Conservation (phyloP, 2,113 vertebrate genomes). For the Periophthalmus modestus region DNA sequence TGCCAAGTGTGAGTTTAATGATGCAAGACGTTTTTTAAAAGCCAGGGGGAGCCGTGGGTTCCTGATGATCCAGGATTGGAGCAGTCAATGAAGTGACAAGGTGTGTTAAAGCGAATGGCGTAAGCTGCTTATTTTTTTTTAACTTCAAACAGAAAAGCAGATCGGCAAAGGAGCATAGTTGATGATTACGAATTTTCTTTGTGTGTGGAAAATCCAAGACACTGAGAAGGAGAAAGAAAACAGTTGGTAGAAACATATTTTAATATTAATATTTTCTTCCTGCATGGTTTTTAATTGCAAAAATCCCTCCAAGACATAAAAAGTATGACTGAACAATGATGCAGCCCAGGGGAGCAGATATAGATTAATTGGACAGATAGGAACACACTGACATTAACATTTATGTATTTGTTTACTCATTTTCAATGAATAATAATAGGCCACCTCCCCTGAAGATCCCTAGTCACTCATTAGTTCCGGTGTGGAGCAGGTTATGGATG, state of each 20-base stretch:
- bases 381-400: conserved; percentile 67
- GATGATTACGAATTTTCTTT: conserved; percentile 12
- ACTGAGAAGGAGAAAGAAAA: conserved; percentile 31
- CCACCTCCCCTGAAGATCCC: conserved; percentile 66
- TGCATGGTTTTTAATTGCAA: conserved; percentile 61
- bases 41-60: conserved; percentile 15
- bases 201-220: conserved; percentile 38
- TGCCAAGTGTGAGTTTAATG: conserved; percentile 60
- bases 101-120: conserved; percentile 25
- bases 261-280: conserved; percentile 49
- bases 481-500: conserved; percentile 60
- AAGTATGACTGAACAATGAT: conserved; percentile 65
- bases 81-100: conserved; percentile 16
- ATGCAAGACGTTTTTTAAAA: conserved; percentile 47
- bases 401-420: conserved; percentile 71
- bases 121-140: conserved; percentile 2
- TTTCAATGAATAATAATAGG: conserved; percentile 72
- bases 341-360: conserved; percentile 57
- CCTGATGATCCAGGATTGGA: conserved; percentile 37
- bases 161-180: conserved; percentile 2
- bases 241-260: conserved; percentile 35
- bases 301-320: conserved; percentile 57
- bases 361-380: conserved; percentile 72
- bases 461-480: conserved; percentile 70
- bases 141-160: conserved; percentile 7